Percentiles rank a stretch among this genome's conserved stretches.
Evolutionary conservation across 2,888 invertebrate genomes (phyloP).

Genomic region (Cheilosia urbana): DNA sequence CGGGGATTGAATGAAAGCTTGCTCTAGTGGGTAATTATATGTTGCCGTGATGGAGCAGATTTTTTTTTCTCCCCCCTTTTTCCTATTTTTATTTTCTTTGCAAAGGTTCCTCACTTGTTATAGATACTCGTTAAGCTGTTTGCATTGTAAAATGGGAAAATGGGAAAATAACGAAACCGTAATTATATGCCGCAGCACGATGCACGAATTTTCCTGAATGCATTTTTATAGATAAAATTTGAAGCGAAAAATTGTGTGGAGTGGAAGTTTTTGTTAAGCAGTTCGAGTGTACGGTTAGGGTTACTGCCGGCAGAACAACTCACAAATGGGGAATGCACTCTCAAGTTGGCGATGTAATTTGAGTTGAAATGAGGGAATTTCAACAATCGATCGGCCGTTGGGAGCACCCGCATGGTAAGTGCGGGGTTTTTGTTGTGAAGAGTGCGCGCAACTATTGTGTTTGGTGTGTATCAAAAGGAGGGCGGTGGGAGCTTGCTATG

Average conservation of each 20-base stretch:
- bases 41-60: conserved; percentile 34
- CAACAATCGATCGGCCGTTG: background rate
- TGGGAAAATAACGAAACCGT: conserved; percentile 20
- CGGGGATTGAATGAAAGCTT: conserved; percentile 1
- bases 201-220: conserved; percentile 10
- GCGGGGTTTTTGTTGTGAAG: too few relatives aligned
- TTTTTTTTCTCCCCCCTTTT: background rate
- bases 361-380: conserved; percentile 19
- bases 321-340: background rate
- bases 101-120: background rate
- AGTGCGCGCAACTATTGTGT: too few relatives aligned
- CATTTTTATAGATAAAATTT: conserved; percentile 2
- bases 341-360: conserved; percentile 6
- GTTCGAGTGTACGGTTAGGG: background rate
- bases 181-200: conserved; percentile 55
- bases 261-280: conserved; percentile 6
- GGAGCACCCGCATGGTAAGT: too few relatives aligned
- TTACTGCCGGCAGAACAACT: background rate
- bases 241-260: background rate
- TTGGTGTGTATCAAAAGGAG: too few relatives aligned
- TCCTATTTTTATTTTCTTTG: too few relatives aligned
- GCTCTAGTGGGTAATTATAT: conserved; percentile 33
- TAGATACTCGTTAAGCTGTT: conserved; percentile 7
- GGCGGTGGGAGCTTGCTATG: too few relatives aligned
- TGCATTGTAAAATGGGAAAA: background rate